phyloP scores from a whole-genome alignment of 2,888 invertebrate genomes.

The Cephus runcator region DNA sequence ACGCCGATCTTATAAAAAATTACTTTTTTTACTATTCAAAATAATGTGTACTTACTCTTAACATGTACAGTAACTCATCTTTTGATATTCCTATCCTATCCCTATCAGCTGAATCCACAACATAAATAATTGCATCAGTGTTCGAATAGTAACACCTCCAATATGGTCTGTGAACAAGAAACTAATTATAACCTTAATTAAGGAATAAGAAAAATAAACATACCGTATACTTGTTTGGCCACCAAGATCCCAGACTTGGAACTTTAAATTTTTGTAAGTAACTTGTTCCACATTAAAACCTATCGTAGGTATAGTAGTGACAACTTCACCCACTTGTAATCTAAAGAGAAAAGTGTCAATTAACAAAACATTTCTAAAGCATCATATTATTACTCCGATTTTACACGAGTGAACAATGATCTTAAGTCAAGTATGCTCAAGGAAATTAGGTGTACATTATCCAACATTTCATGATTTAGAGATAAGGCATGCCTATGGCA shows the following conservation, averaged over 20 bases:
- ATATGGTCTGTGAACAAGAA: conserved; percentile 82
- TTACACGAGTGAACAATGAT: background rate
- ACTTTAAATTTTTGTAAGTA: conserved; percentile 98
- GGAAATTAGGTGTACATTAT: background rate
- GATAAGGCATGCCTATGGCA: background rate
- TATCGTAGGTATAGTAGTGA: conserved; percentile 98
- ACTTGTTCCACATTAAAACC: conserved; percentile 99
- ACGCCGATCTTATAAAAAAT: background rate
- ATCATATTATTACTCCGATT: background rate
- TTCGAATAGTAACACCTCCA: conserved; percentile 99
- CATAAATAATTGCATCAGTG: conserved; percentile 99
- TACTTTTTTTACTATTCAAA: background rate
- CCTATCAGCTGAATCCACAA: conserved; percentile 98
- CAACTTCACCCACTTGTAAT: conserved; percentile 98
- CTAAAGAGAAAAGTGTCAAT: conserved; percentile 53
- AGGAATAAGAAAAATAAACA: conserved; percentile 30
- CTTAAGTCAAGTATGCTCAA: background rate
- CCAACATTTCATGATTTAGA: background rate
- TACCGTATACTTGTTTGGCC: conserved; percentile 99
- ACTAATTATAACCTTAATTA: conserved; percentile 2
- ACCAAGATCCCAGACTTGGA: conserved; percentile 99
- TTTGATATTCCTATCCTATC: conserved; percentile 99
- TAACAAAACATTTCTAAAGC: background rate
- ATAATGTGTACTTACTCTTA: conserved; percentile 77
- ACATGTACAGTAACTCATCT: conserved; percentile 97